Evolutionary conservation across 2,888 invertebrate genomes (phyloP).

Genomic region (Digitonthophagus gazella): DNA sequence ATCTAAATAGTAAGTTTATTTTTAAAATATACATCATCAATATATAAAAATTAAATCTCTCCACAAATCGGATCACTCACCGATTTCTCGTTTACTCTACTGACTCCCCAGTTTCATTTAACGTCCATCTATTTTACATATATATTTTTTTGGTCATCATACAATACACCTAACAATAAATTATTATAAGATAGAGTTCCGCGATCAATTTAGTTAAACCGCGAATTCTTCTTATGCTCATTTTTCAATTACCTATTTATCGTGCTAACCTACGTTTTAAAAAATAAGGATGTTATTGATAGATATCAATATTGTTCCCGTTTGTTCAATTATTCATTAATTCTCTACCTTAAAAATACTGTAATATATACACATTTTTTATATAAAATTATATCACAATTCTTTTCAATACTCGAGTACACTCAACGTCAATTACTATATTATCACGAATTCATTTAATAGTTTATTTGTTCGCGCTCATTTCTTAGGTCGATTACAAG

Average conservation of each 20-base stretch:
- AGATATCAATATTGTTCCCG: background rate
- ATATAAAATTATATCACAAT: constrained; percentile 24
- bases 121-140: no score
- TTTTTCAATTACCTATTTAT: background rate
- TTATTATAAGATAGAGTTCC: background rate
- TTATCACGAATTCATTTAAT: constrained; percentile 16
- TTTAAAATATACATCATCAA: background rate
- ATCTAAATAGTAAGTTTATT: background rate
- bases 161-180: background rate
- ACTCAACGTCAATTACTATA: background rate
- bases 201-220: no score
- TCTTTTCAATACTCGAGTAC: constrained; percentile 18
- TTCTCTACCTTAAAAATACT: background rate
- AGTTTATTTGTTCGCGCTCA: background rate
- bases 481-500: background rate
- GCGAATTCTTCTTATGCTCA: background rate
- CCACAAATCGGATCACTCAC: background rate
- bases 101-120: no score
- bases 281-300: background rate
- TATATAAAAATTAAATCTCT: background rate
- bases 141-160: background rate
- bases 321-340: background rate
- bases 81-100: no score
- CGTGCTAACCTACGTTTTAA: background rate
- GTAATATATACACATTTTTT: background rate